Evolutionary conservation across 2,113 vertebrate genomes (phyloP).

Genomic region (Pygoscelis adeliae): DNA sequence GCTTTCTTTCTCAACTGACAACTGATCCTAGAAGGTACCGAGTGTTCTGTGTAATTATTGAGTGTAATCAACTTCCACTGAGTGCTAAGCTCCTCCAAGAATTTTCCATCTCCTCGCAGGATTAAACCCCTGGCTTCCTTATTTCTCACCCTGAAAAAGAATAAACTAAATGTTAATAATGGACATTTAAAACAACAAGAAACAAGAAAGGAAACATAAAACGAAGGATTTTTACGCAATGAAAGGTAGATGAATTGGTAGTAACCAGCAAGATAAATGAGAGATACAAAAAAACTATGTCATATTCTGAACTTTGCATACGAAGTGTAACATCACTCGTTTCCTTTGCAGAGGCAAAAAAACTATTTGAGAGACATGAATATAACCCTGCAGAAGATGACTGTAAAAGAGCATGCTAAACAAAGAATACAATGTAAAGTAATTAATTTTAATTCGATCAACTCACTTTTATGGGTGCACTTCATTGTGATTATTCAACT

Average conservation of each 20-base stretch:
- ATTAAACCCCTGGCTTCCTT: neutral
- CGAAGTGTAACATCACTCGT: neutral
- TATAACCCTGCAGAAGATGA: neutral
- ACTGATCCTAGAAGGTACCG: neutral
- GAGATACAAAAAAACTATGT: neutral
- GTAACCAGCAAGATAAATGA: neutral
- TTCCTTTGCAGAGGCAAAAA: neutral
- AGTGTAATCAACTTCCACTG: neutral
- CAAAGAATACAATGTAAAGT: neutral
- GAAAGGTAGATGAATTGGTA: neutral
- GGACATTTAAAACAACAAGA: neutral
- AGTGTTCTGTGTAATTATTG: neutral
- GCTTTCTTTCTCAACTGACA: neutral
- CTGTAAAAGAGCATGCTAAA: neutral
- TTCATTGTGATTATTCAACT: neutral
- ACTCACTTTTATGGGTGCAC: neutral
- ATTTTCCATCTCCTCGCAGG: neutral
- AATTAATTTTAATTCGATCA: conserved; percentile 46
- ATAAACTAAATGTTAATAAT: neutral
- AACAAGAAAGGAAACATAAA: neutral
- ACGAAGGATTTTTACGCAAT: neutral
- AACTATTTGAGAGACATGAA: neutral
- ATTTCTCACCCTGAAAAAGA: neutral
- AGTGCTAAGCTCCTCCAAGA: neutral
- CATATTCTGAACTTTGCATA: neutral